Evolutionary conservation across 1,140 invertebrate species (phyloP).

Genomic region (Procambarus clarkii): DNA sequence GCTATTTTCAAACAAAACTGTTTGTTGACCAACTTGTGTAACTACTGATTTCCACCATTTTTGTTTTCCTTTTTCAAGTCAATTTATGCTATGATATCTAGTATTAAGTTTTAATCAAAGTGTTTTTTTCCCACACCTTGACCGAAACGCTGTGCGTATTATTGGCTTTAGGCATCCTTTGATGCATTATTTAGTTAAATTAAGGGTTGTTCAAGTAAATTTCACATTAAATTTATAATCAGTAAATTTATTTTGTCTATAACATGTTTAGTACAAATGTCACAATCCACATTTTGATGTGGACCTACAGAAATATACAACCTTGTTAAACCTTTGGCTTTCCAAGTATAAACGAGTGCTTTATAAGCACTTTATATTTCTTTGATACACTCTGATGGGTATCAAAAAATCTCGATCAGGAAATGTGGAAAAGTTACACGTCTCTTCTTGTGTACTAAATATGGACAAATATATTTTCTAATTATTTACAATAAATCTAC

Average conservation of each 20-base stretch:
- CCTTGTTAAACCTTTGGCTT: slow-evolving; percentile 45
- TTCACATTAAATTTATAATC: not conserved
- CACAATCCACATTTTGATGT: slow-evolving; percentile 52
- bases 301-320: slow-evolving; percentile 37
- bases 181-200: no score
- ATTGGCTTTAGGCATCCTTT: no score
- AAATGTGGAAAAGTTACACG: slow-evolving; percentile 42
- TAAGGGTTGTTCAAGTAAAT: no score
- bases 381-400: slow-evolving; percentile 21
- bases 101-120: no score
- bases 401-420: slow-evolving; percentile 20
- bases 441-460: slow-evolving; percentile 43
- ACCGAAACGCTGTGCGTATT: no score
- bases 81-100: no score
- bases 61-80: no score
- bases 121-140: no score
- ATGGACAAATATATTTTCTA: slow-evolving; percentile 44
- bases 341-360: slow-evolving; percentile 27
- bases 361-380: slow-evolving; percentile 43
- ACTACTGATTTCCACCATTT: no score
- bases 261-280: slow-evolving; percentile 59
- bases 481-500: slow-evolving; percentile 25
- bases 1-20: no score
- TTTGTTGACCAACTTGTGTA: no score
- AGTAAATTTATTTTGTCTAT: slow-evolving; percentile 41